A percentile compares a stretch with the other conserved stretches of the same genome.
phyloP scores from a whole-genome alignment of 2,888 invertebrate species.

The Drosophila paranaensis region DNA sequence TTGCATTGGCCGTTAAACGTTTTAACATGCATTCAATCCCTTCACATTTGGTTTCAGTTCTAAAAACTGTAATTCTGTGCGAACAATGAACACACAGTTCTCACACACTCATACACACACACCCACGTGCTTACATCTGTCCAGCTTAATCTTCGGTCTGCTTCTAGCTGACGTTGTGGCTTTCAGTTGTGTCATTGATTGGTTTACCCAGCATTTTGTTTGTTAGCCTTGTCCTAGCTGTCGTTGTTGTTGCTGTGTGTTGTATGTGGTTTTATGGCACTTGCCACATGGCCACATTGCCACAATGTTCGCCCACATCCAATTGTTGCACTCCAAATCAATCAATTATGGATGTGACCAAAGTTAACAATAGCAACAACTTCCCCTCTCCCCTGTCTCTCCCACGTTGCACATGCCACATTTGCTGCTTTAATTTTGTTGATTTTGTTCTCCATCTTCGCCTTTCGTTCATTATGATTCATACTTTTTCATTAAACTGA shows the following conservation, averaged over 20 bases:
- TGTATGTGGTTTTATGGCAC: conserved; percentile 42
- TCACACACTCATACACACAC: conserved; percentile 9
- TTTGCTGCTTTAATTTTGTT: conserved; percentile 15
- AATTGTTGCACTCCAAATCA: conserved; percentile 72
- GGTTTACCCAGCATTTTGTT: conserved; percentile 75
- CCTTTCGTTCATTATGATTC: conserved; percentile 2
- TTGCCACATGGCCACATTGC: conserved; percentile 26
- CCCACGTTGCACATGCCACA: neutral
- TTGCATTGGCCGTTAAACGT: conserved; percentile 38
- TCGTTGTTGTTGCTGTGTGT: conserved; percentile 36
- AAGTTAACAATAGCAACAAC: conserved; percentile 50
- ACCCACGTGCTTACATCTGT: neutral
- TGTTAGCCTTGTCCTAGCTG: conserved; percentile 55
- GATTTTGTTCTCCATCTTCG: conserved; percentile 1
- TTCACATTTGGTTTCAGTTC: conserved; percentile 42
- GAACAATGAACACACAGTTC: conserved; percentile 15
- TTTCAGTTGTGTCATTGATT: conserved; percentile 77
- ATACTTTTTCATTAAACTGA: conserved; percentile 29
- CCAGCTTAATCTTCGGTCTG: conserved; percentile 42
- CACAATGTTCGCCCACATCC: conserved; percentile 39
- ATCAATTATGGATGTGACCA: conserved; percentile 70
- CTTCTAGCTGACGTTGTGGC: conserved; percentile 66
- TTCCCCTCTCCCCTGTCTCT: neutral
- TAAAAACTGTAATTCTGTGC: conserved; percentile 55
- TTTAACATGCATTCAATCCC: conserved; percentile 24